These are phyloP conservation scores for Sylvilagus floridanus DNA, from an alignment of 2,797 vertebrate species.

Conservation along the genomic window DNA sequence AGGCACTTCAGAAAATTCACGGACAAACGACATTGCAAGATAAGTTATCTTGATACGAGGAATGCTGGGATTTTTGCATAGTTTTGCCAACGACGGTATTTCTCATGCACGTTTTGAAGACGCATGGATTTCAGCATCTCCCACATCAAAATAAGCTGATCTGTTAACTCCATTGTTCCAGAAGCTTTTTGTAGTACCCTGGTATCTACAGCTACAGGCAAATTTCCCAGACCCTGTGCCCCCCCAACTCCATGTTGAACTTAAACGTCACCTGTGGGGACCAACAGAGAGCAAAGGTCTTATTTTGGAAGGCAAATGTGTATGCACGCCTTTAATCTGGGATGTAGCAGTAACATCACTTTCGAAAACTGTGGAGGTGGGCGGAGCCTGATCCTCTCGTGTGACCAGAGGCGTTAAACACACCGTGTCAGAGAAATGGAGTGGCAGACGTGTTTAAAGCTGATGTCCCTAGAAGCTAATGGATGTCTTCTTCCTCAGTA, in stretches of 20 bases:
- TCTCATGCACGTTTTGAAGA: too few relatives aligned
- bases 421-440: neutral
- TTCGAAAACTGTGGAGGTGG: neutral
- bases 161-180: too few relatives aligned
- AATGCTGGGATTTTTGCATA: too few relatives aligned
- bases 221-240: neutral
- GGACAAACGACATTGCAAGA: too few relatives aligned
- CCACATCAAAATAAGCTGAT: too few relatives aligned
- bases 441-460: neutral
- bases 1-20: too few relatives aligned
- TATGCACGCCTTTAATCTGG: neutral
- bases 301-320: neutral
- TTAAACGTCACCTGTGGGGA: neutral
- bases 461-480: fast-evolving
- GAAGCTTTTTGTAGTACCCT: too few relatives aligned
- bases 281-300: neutral
- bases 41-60: too few relatives aligned
- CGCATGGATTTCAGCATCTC: too few relatives aligned
- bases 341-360: neutral
- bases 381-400: neutral
- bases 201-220: neutral
- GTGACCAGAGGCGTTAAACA: neutral
- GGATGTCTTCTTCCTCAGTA: neutral
- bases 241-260: neutral
- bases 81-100: too few relatives aligned